Percentiles rank a stretch among this genome's conserved stretches.
Conservation (phyloP, 1,140 invertebrate genomes). For the Drosophila arizonae region DNA sequence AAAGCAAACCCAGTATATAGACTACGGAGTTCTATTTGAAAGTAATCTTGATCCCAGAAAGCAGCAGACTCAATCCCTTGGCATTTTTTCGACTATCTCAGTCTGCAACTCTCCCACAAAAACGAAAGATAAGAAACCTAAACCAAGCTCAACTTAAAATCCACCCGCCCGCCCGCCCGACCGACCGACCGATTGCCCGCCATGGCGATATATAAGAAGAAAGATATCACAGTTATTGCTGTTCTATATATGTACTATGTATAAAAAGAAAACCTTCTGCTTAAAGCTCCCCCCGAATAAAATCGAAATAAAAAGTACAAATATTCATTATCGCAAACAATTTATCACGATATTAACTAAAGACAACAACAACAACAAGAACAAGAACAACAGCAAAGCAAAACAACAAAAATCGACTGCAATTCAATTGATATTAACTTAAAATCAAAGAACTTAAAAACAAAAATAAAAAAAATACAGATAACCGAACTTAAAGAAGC, state of each 20-base stretch:
- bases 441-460: constrained; percentile 30
- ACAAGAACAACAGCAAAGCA: constrained; percentile 28
- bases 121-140: constrained; percentile 13
- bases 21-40: constrained; percentile 4
- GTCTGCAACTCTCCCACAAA: constrained; percentile 15
- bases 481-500: constrained; percentile 39
- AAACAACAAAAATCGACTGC: constrained; percentile 53
- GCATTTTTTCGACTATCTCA: constrained; percentile 1
- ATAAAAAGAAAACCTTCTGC: constrained; percentile 51
- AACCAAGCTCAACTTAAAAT: constrained; percentile 1
- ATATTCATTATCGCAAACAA: constrained; percentile 65
- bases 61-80: neutral
- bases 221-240: constrained; percentile 16
- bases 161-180: too few species aligned
- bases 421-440: constrained; percentile 46
- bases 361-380: constrained; percentile 24
- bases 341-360: constrained; percentile 19
- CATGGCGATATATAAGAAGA: neutral
- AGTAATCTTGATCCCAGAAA: constrained; percentile 1
- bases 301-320: constrained; percentile 81
- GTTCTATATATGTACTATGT: constrained; percentile 1
- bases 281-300: constrained; percentile 72
- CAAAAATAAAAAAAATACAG: neutral
- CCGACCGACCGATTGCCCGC: too few species aligned
- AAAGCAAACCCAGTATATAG: neutral